A percentile compares a stretch with the other conserved stretches of the same genome.
Evolutionary conservation across 2,888 invertebrate species (phyloP).

Genomic region (Bellardia pandia): DNA sequence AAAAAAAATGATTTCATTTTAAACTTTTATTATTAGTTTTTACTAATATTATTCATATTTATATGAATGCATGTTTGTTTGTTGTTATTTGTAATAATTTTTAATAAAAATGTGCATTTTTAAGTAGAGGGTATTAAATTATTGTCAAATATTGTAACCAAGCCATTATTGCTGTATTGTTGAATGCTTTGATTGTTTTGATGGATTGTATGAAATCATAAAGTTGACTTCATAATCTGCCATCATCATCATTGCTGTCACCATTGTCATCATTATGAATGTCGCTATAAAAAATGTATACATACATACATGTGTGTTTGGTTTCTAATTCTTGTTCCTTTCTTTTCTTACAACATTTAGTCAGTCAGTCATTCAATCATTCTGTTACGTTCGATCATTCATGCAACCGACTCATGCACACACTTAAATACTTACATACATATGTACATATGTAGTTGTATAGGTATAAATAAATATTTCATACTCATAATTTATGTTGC

Average conservation of each 20-base stretch:
- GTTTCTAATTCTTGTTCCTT: conserved; percentile 14
- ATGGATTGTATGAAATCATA: conserved; percentile 67
- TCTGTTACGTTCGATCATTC: conserved; percentile 7
- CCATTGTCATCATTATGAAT: conserved; percentile 21
- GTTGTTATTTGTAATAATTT: conserved; percentile 17
- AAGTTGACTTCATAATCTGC: conserved; percentile 68
- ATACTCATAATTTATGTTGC: conserved; percentile 50
- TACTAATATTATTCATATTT: conserved; percentile 1
- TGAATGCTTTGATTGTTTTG: conserved; percentile 12
- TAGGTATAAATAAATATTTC: conserved; percentile 23
- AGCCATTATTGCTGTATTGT: neutral
- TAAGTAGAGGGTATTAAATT: conserved; percentile 36
- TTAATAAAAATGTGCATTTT: conserved; percentile 48
- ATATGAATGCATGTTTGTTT: neutral
- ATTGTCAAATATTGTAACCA: conserved; percentile 35
- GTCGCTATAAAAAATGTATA: conserved; percentile 3
- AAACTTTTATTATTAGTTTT: conserved; percentile 21
- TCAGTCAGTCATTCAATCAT: conserved; percentile 15
- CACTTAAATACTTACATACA: neutral
- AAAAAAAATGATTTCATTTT: conserved; percentile 54
- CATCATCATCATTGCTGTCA: conserved; percentile 50
- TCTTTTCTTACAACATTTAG: neutral
- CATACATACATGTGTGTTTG: neutral
- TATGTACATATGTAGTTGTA: neutral
- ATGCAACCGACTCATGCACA: conserved; percentile 3